These are phyloP conservation scores for Drosophila persimilis DNA, from an alignment of 1,140 invertebrate species.

Conservation along the genomic window DNA sequence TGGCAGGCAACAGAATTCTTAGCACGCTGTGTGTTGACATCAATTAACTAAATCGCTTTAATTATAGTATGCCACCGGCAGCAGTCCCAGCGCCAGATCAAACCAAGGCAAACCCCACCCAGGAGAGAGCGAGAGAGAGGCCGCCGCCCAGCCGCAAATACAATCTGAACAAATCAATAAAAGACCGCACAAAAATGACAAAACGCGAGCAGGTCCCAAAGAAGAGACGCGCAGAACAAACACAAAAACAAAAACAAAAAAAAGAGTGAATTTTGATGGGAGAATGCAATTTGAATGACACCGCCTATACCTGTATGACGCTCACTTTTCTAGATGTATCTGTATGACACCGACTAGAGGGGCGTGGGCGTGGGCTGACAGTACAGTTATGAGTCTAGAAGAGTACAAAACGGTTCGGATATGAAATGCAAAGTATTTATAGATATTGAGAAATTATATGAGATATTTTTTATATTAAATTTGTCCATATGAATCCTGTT, in stretches of 20 bases:
- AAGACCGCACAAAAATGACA: conserved; percentile 56
- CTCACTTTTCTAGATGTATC: no score
- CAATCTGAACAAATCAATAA: conserved; percentile 71
- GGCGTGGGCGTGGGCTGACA: no score
- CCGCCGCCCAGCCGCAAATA: neutral
- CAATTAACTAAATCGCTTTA: conserved; percentile 75
- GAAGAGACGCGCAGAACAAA: conserved; percentile 5
- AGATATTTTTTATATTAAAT: no score
- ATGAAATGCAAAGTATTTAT: no score
- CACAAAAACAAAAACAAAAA: neutral
- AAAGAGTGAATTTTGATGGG: conserved; percentile 26
- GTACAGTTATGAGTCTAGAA: no score
- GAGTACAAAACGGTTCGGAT: no score
- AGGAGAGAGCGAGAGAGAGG: neutral
- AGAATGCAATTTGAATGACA: no score
- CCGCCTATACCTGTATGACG: no score
- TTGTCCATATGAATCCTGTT: no score
- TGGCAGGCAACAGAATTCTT: conserved; percentile 49
- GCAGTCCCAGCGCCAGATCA: conserved; percentile 7
- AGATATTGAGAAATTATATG: no score
- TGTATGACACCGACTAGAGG: no score
- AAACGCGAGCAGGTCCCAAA: conserved; percentile 41
- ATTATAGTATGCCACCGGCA: conserved; percentile 43
- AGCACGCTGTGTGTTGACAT: conserved; percentile 61
- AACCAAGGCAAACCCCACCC: conserved; percentile 24